These are phyloP conservation scores for Condylostylus longicornis DNA, from an alignment of 1,140 invertebrate genomes.

Conservation along the genomic window DNA sequence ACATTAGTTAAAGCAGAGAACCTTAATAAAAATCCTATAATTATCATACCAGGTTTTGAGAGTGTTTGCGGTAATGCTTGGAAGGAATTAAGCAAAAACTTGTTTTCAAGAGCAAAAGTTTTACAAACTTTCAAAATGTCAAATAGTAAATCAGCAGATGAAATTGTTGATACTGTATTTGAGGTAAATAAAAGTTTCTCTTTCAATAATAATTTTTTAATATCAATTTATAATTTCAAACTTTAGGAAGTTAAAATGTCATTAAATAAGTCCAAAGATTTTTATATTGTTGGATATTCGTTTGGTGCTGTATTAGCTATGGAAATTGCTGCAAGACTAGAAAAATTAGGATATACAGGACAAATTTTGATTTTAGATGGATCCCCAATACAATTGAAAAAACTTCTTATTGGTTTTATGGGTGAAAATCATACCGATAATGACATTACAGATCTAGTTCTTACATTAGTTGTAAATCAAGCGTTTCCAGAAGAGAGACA, in stretches of 20 bases:
- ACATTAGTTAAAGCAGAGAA: slow-evolving; percentile 25
- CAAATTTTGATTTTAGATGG: slow-evolving; percentile 42
- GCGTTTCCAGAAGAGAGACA: slow-evolving; percentile 39
- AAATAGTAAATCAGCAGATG: slow-evolving; percentile 14
- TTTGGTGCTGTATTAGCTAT: slow-evolving; percentile 43
- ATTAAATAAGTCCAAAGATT: slow-evolving; percentile 38
- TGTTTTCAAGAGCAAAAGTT: slow-evolving; percentile 15
- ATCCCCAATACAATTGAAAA: slow-evolving; percentile 39
- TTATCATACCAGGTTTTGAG: slow-evolving; percentile 70
- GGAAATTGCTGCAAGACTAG: slow-evolving; percentile 38
- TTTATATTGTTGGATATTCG: slow-evolving; percentile 49
- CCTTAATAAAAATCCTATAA: slow-evolving; percentile 35
- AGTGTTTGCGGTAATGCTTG: slow-evolving; percentile 41
- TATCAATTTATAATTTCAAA: neutral
- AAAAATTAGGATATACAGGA: slow-evolving; percentile 39
- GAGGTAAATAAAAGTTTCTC: slow-evolving; percentile 12
- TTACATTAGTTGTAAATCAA: slow-evolving; percentile 36
- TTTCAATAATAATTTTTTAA: neutral
- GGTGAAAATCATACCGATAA: slow-evolving; percentile 31
- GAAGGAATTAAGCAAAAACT: slow-evolving; percentile 16
- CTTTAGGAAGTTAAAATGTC: slow-evolving; percentile 38
- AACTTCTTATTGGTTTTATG: slow-evolving; percentile 29
- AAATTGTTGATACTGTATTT: slow-evolving; percentile 15
- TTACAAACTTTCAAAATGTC: slow-evolving; percentile 19
- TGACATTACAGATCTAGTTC: slow-evolving; percentile 38